Conservation (phyloP, 2,113 vertebrate species). For the Scartelaos histophorus region DNA sequence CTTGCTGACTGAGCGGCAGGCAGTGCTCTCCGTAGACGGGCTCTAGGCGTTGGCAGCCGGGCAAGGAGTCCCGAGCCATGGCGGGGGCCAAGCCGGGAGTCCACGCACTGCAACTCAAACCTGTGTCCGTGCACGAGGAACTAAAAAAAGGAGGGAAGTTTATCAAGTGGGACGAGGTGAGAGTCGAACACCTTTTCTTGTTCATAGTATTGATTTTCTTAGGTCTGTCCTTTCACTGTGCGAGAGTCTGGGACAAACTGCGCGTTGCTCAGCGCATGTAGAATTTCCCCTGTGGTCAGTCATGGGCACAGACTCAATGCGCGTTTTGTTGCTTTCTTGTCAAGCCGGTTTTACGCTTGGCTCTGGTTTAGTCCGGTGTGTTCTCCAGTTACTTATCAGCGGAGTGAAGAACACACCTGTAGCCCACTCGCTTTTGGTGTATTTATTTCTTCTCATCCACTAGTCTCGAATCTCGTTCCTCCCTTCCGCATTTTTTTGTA, state of each 20-base stretch:
- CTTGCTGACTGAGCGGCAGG: constrained; percentile 17
- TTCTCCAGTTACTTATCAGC: not conserved
- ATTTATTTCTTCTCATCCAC: not conserved
- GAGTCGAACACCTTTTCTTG: constrained; percentile 9
- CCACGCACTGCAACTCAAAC: constrained; percentile 89
- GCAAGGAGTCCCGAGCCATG: constrained; percentile 75
- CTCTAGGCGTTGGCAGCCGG: constrained; percentile 74
- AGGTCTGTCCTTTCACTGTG: constrained; percentile 18
- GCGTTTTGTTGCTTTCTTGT: constrained; percentile 57
- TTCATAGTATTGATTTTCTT: not conserved
- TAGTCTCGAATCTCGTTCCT: not conserved
- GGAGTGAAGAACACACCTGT: constrained; percentile 41
- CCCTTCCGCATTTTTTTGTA: constrained; percentile 22
- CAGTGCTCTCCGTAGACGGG: constrained; percentile 56
- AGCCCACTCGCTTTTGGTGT: not conserved
- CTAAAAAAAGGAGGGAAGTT: constrained; percentile 87
- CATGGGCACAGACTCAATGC: constrained; percentile 13
- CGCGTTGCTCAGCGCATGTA: constrained; percentile 21
- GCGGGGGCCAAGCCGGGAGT: constrained; percentile 91
- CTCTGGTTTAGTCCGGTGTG: constrained; percentile 36
- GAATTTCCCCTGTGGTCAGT: constrained; percentile 17
- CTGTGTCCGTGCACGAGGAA: constrained; percentile 81
- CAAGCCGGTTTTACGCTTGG: constrained; percentile 57
- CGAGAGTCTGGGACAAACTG: constrained; percentile 18
- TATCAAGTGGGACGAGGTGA: constrained; percentile 93